Conservation (phyloP, 2,888 invertebrate species). For the Emmelina monodactyla region DNA sequence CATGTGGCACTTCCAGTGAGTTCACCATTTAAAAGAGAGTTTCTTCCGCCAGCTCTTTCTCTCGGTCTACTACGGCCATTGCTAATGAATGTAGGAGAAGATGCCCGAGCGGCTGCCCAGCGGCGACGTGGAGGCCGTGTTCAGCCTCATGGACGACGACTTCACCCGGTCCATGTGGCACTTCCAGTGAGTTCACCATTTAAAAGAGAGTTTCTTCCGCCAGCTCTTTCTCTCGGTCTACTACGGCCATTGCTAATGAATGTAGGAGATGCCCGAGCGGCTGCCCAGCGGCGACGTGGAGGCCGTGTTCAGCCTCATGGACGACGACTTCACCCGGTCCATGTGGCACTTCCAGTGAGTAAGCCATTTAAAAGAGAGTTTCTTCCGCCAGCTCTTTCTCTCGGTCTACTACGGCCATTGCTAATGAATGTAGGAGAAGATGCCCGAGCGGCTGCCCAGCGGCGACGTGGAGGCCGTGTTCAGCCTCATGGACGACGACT, state of each 20-base stretch:
- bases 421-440: no score
- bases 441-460: slow-evolving; percentile 86
- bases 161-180: slow-evolving; percentile 95
- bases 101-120: slow-evolving; percentile 87
- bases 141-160: slow-evolving; percentile 92
- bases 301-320: slow-evolving; percentile 90
- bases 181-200: slow-evolving; percentile 78
- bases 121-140: slow-evolving; percentile 91
- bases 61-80: no score
- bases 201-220: no score
- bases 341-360: slow-evolving; percentile 94
- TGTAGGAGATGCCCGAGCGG: slow-evolving; percentile 88
- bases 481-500: slow-evolving; percentile 91
- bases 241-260: no score
- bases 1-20: slow-evolving; percentile 93
- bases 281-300: slow-evolving; percentile 91
- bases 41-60: no score
- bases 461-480: slow-evolving; percentile 94
- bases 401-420: no score
- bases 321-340: slow-evolving; percentile 89
- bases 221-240: no score
- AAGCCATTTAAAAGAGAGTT: no score
- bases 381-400: no score
- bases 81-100: no score
- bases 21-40: no score